A percentile compares a stretch with the other conserved stretches of the same genome.
Evolutionary conservation across 2,888 invertebrate species (phyloP).

Genomic region (Bombylius discolor): DNA sequence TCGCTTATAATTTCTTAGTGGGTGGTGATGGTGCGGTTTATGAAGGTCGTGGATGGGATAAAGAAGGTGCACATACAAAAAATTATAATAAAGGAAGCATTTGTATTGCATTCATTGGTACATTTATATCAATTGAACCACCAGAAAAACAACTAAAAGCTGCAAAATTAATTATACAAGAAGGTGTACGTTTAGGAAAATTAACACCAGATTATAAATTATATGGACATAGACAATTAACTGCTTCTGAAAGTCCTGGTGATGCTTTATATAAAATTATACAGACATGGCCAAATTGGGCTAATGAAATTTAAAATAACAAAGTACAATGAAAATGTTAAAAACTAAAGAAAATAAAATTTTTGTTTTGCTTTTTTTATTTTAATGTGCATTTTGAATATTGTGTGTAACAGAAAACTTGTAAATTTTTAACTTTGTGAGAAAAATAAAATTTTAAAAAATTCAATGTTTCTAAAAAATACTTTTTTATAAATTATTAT

Average conservation of each 20-base stretch:
- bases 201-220: conserved; percentile 51
- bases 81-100: conserved; percentile 52
- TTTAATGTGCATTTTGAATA: no score
- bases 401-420: no score
- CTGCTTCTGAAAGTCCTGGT: conserved; percentile 56
- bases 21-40: conserved; percentile 67
- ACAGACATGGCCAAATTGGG: conserved; percentile 54
- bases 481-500: no score
- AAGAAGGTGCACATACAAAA: conserved; percentile 55
- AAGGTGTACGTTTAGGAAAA: conserved; percentile 48
- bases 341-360: no score
- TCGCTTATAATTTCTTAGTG: conserved; percentile 64
- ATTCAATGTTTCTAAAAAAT: no score
- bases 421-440: no score
- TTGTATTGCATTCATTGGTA: conserved; percentile 60
- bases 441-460: no score
- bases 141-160: conserved; percentile 46
- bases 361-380: no score
- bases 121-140: conserved; percentile 44
- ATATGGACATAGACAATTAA: conserved; percentile 53
- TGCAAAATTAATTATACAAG: conserved; percentile 45
- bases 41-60: conserved; percentile 61
- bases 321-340: not conserved
- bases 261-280: conserved; percentile 49
- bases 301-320: conserved; percentile 3